Percentiles rank a stretch among this genome's conserved stretches.
phyloP scores from a whole-genome alignment of 2,888 invertebrate genomes.

The Augiades crinisus region DNA sequence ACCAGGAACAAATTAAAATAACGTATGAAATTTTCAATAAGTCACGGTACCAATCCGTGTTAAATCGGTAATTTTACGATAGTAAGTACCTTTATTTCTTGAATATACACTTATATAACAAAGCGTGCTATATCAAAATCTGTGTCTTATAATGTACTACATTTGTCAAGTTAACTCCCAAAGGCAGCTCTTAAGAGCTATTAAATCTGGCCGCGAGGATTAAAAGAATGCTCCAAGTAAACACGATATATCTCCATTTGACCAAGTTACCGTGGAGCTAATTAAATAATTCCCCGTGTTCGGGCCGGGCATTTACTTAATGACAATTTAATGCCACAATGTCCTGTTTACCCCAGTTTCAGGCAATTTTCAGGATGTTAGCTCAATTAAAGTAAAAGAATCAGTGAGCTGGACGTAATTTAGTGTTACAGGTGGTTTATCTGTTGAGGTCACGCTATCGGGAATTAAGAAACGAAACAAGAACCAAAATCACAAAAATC shows the following conservation, averaged over 20 bases:
- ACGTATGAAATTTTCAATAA: too few relatives aligned
- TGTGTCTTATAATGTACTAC: too few relatives aligned
- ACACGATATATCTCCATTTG: constrained; percentile 34
- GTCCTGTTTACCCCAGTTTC: constrained; percentile 14
- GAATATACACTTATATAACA: too few relatives aligned
- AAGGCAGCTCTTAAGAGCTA: constrained; percentile 23
- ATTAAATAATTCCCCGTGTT: constrained; percentile 19
- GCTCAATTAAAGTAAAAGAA: constrained; percentile 2
- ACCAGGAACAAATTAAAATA: too few relatives aligned
- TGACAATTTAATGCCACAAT: constrained; percentile 69
- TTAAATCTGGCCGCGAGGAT: constrained; percentile 20
- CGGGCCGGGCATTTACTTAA: constrained; percentile 61
- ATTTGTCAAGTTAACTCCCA: too few relatives aligned
- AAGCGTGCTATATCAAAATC: too few relatives aligned
- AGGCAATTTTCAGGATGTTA: not conserved
- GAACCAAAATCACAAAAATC: too few relatives aligned
- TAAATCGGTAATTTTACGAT: too few relatives aligned
- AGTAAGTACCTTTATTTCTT: too few relatives aligned
- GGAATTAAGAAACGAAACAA: not conserved
- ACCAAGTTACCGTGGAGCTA: constrained; percentile 15
- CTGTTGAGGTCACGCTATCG: not conserved
- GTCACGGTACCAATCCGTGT: too few relatives aligned
- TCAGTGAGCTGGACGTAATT: not conserved
- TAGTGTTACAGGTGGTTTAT: not conserved
- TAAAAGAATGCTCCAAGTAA: constrained; percentile 24